Evolutionary conservation across 2,888 invertebrate species (phyloP), one percentile per base, ranked within the genome.

Genomic region (Lacanobia wlatinum): DNA sequence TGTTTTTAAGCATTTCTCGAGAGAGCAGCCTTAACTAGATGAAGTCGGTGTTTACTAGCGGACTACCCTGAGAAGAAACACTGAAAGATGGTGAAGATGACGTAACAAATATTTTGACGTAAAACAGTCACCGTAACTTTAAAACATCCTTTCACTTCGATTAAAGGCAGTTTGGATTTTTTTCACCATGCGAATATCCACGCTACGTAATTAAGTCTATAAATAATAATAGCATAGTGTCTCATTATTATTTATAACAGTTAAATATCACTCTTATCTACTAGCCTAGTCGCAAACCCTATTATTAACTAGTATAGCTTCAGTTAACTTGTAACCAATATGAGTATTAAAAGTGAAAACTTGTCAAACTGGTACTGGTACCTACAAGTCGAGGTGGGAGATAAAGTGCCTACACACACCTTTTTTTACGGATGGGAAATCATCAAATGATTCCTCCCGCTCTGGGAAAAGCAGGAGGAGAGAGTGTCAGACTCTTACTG

Each of bases 271-370:
- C 43, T 43, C 34, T 10, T 53, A 67, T 56, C 34, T 67, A 21
- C n/a, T 40, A 58, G 46, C 48, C 61, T 80, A 48, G 50, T 18
- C 62, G 2, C 43, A 7, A 0, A 52, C 21, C 76, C 34, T 59
- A 53, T 58, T 28, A 62, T 80, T 62, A 74, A 34, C 61, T 50
- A 43, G 40, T n/a, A 43, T 43, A 21, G 6, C 56, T 52, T 48
- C 7, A 59, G 10, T 12, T 52, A 18, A 43, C 21, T 21, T 28
- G 8, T 34, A 63, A 38, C 8, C 18, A 48, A 80, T 48, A 34
- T 59, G 2, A 58, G 58, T 80, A 56, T 72, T 66, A 66, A 62
- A 77, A 80, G 77, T 77, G 75, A 80, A 80, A 77, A 62, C 80
- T 59, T 0, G 66, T 23, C n/a, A 10, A 62, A 66, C 74, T 18